Base-by-base conservation (phyloP, 2,888 invertebrate genomes). In the Pristionchus japonicus region DNA sequence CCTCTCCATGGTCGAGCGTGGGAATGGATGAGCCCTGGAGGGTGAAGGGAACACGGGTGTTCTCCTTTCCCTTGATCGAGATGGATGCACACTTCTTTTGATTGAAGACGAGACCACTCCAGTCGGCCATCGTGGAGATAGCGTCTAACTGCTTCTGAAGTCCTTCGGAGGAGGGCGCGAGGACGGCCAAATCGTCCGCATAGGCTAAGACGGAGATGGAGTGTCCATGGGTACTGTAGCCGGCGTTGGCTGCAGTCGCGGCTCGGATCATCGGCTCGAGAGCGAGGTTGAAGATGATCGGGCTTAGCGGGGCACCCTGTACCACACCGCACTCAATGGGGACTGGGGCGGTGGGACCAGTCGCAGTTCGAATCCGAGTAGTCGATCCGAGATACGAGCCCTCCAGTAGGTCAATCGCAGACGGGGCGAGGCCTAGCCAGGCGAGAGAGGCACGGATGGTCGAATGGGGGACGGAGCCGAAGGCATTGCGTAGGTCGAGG, bases 401-500 rank as follows among this genome's bases (percentile, higher is more conserved):
- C 17, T 70, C 70, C 67, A 67, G 67, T 20, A 67, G 27, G 3
- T 27, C 37, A n/a, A 77, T 77, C 15, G 77, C 6, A 6, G 77
- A 9, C 3, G 77, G 40, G 40, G 27, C 27, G 31, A 70, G 70
- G 20, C n/a, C 57, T 6, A 57, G n/a, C 57, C 57, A 57, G 17
- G 6, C 57, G 57, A 57, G 23, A 17, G 27, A 37, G 3, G 40
- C 3, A n/a, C 40, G 49, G 4, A 84, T 52, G 49, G 52, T 84
- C 3, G 3, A 3, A 27, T 86, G 86, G n/a, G 95, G 94, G 3
- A 95, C 89, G 9, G 94, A 94, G 0, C 93, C 94, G 89, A 95
- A 95, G 1, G 95, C 95, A 52, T 95, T 95, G 20, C 93, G 88
- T 6, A 95, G 89, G 88, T 95, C 95, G 70, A 95, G 89, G 94